These are phyloP conservation scores for Emmelina monodactyla DNA, from an alignment of 2,888 invertebrate species.

Conservation along the genomic window DNA sequence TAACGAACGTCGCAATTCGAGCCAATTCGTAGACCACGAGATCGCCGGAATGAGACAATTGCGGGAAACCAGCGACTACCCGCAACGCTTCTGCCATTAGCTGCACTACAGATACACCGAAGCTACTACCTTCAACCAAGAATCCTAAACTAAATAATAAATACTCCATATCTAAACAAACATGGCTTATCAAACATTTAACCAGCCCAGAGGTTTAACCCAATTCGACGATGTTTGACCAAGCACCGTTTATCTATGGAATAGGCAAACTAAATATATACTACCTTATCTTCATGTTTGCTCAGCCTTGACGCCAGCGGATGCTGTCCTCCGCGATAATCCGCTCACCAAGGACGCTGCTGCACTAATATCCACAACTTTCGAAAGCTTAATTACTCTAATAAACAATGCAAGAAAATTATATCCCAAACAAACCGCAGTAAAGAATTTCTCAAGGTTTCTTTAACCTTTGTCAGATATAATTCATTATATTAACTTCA, in stretches of 20 bases:
- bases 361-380: no score
- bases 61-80: background rate
- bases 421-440: constrained; percentile 17
- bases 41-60: background rate
- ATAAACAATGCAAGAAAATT: no score
- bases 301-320: constrained; percentile 39
- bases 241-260: constrained; percentile 27
- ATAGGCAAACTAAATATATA: constrained; percentile 27
- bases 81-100: no score
- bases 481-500: constrained; percentile 18
- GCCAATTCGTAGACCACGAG: no score
- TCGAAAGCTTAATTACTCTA: no score
- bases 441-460: constrained; percentile 32
- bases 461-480: constrained; percentile 24
- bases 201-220: constrained; percentile 34
- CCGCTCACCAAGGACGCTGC: no score
- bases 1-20: no score
- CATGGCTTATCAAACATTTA: constrained; percentile 23
- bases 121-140: no score
- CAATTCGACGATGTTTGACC: constrained; percentile 32
- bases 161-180: constrained; percentile 19
- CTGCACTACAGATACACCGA: no score
- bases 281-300: constrained; percentile 33
- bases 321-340: constrained; percentile 32
- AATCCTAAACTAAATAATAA: no score